Conservation (phyloP, 2,888 invertebrate species). For the Crossocerus cetratus region DNA sequence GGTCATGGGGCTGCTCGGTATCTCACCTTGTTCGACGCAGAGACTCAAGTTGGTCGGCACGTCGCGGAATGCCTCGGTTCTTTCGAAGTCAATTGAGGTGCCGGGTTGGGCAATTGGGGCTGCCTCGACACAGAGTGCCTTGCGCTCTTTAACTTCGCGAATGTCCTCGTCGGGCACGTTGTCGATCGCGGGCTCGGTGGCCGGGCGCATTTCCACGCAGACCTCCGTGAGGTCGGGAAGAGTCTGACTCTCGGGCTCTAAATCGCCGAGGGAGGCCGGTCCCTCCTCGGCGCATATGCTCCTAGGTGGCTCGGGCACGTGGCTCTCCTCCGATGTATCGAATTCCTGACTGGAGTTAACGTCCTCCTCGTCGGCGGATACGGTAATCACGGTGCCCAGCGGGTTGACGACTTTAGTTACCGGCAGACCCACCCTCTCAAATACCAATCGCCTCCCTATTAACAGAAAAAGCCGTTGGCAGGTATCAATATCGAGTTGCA, state of each 20-base stretch:
- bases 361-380: conserved; percentile 75
- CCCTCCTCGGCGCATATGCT: conserved; percentile 73
- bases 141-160: conserved; percentile 67
- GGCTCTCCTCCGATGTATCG: conserved; percentile 61
- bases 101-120: conserved; percentile 49
- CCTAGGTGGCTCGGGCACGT: conserved; percentile 64
- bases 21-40: conserved; percentile 73
- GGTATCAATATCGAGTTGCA: conserved; percentile 77
- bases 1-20: conserved; percentile 73
- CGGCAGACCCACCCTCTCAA: conserved; percentile 77
- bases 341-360: conserved; percentile 69
- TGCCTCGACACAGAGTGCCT: conserved; percentile 69
- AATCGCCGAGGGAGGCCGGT: conserved; percentile 71
- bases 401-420: conserved; percentile 88
- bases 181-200: conserved; percentile 72
- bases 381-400: conserved; percentile 84
- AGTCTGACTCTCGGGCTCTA: conserved; percentile 66
- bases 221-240: conserved; percentile 71
- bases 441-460: conserved; percentile 81
- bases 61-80: conserved; percentile 70
- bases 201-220: conserved; percentile 74
- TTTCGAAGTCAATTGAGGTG: conserved; percentile 67
- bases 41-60: conserved; percentile 70
- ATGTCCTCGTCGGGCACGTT: conserved; percentile 70
- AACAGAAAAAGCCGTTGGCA: conserved; percentile 92